Evolutionary conservation across 2,797 vertebrate species (phyloP).

Genomic region (Periophthalmus magnuspinnatus): DNA sequence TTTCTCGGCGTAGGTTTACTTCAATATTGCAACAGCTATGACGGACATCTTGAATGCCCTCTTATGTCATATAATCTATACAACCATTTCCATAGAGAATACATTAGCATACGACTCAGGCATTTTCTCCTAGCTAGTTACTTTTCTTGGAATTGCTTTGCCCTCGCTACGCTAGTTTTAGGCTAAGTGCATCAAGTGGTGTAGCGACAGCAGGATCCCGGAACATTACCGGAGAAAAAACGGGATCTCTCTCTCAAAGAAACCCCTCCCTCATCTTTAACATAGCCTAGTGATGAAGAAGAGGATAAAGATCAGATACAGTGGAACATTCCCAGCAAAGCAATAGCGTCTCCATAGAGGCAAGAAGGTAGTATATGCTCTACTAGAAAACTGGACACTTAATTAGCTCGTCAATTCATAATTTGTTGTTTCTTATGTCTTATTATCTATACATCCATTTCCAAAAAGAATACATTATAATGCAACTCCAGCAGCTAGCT

Average conservation of each 20-base stretch:
- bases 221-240: conserved; percentile 55
- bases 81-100: neutral
- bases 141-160: conserved; percentile 8
- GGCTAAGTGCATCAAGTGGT: conserved; percentile 31
- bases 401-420: too few relatives aligned
- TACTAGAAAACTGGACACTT: too few relatives aligned
- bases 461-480: neutral
- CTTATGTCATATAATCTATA: neutral
- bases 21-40: too few relatives aligned
- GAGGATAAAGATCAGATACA: too few relatives aligned
- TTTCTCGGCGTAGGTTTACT: too few relatives aligned
- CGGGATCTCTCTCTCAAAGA: conserved; percentile 49
- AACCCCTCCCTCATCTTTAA: conserved; percentile 41
- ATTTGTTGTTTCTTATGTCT: too few relatives aligned
- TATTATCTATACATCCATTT: neutral
- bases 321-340: too few relatives aligned
- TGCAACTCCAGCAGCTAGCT: too few relatives aligned
- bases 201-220: conserved; percentile 42
- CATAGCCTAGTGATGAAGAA: too few relatives aligned
- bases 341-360: too few relatives aligned
- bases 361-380: too few relatives aligned
- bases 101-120: neutral
- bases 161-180: conserved; percentile 17
- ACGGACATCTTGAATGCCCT: too few relatives aligned
- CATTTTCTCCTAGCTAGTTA: neutral